Evolutionary conservation across 2,888 invertebrate species (phyloP).

Genomic region (Aleiodes alternator): DNA sequence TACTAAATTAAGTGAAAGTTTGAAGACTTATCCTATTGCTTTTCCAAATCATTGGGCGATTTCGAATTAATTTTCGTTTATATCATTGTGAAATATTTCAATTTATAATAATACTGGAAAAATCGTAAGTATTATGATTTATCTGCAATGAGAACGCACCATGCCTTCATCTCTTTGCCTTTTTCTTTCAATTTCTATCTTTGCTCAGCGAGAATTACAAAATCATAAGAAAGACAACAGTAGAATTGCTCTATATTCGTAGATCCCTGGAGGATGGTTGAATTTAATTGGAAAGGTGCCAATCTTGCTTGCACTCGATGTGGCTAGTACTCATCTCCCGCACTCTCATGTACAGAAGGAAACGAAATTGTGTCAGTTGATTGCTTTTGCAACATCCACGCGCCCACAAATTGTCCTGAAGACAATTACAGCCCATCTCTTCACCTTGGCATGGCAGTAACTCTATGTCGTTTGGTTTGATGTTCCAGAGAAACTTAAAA

Average conservation of each 20-base stretch:
- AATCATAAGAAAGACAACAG: conserved; percentile 7
- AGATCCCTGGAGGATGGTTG: not conserved
- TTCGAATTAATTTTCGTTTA: too few species aligned
- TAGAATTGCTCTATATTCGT: conserved; percentile 25
- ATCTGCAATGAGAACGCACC: too few species aligned
- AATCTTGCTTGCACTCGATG: conserved; percentile 29
- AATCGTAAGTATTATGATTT: too few species aligned
- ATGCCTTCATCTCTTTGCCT: too few species aligned
- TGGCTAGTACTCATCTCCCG: conserved; percentile 7
- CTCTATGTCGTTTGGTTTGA: too few species aligned
- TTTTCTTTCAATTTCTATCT: not conserved
- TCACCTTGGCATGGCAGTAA: conserved; percentile 6
- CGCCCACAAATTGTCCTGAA: conserved; percentile 29
- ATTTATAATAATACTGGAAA: too few species aligned
- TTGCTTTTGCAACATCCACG: conserved; percentile 57
- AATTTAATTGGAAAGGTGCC: conserved; percentile 31
- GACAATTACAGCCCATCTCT: conserved; percentile 22
- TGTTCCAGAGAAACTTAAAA: too few species aligned
- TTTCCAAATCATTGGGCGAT: too few species aligned
- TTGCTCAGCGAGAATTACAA: not conserved
- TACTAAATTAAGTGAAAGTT: too few species aligned
- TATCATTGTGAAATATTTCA: too few species aligned
- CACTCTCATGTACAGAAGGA: not conserved
- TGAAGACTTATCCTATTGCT: too few species aligned
- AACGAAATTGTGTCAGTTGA: conserved; percentile 44